Percentiles rank a stretch among this genome's conserved stretches.
Evolutionary conservation across 2,797 vertebrate genomes (phyloP).

Genomic region (Gallirallus australis): DNA sequence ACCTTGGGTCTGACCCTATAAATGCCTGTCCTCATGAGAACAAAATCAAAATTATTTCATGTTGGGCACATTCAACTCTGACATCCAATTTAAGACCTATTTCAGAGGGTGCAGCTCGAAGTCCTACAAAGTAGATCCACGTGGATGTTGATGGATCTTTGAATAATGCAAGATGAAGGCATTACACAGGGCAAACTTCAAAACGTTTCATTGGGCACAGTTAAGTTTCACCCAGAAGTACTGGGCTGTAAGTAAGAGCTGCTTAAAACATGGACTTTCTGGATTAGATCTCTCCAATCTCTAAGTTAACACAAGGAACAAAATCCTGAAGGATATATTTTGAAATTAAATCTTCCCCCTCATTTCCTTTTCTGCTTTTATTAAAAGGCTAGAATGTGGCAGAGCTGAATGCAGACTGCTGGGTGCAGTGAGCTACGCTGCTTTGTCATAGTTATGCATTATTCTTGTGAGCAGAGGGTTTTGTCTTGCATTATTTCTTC

Average conservation of each 20-base stretch:
- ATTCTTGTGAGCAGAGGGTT: neutral
- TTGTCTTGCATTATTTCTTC: neutral
- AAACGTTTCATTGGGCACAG: neutral
- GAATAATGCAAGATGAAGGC: neutral
- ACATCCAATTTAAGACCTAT: neutral
- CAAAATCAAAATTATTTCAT: neutral
- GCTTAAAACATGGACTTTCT: neutral
- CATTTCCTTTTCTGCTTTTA: neutral
- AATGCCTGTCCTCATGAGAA: neutral
- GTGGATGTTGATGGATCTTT: rapidly evolving
- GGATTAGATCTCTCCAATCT: neutral
- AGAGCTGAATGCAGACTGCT: neutral
- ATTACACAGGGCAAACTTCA: neutral
- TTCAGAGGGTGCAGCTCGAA: neutral
- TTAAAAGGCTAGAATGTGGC: neutral
- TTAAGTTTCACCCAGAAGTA: neutral
- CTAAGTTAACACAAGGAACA: neutral
- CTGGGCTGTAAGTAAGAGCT: neutral
- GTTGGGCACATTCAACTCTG: neutral
- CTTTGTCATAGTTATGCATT: neutral
- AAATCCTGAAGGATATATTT: neutral
- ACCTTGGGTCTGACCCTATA: neutral
- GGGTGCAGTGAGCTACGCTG: neutral
- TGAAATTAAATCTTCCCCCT: neutral
- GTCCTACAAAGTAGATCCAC: neutral